phyloP scores from a whole-genome alignment of 2,888 invertebrate species.

The Muschampia plurimacula region DNA sequence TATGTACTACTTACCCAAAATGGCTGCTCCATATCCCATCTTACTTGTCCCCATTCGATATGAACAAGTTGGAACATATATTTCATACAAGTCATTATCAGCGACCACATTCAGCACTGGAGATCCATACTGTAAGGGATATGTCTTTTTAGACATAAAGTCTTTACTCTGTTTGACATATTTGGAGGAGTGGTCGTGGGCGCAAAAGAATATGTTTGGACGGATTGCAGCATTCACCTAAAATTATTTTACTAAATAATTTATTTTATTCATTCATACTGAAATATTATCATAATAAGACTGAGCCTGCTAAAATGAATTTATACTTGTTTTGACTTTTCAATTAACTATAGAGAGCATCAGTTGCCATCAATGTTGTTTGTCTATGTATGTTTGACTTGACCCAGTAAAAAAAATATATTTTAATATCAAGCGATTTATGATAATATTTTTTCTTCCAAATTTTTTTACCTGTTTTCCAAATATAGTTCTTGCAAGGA shows the following conservation, averaged over 20 bases:
- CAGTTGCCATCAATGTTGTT: too few relatives aligned
- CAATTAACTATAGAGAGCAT: too few relatives aligned
- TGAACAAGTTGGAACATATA: slow-evolving; percentile 97
- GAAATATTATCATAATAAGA: too few relatives aligned
- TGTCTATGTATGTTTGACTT: too few relatives aligned
- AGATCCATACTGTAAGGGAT: slow-evolving; percentile 52
- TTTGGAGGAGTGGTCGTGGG: slow-evolving; percentile 90
- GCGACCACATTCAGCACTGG: slow-evolving; percentile 57
- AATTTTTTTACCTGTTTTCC: slow-evolving; percentile 68
- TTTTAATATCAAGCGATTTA: too few relatives aligned
- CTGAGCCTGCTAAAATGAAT: too few relatives aligned
- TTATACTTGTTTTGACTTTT: too few relatives aligned
- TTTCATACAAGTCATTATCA: slow-evolving; percentile 86
- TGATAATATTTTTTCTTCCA: neutral
- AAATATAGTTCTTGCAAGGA: slow-evolving; percentile 67
- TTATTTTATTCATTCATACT: neutral
- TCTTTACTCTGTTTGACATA: slow-evolving; percentile 73
- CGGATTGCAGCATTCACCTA: slow-evolving; percentile 88
- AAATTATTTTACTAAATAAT: slow-evolving; percentile 44
- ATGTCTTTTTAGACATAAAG: slow-evolving; percentile 52
- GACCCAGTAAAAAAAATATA: too few relatives aligned
- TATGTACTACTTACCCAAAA: slow-evolving; percentile 87
- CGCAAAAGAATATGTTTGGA: slow-evolving; percentile 83
- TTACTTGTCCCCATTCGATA: slow-evolving; percentile 97
- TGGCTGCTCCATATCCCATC: slow-evolving; percentile 94